Evolutionary conservation across 2,797 vertebrate species (phyloP).

Genomic region (Crocidura indochinensis): DNA sequence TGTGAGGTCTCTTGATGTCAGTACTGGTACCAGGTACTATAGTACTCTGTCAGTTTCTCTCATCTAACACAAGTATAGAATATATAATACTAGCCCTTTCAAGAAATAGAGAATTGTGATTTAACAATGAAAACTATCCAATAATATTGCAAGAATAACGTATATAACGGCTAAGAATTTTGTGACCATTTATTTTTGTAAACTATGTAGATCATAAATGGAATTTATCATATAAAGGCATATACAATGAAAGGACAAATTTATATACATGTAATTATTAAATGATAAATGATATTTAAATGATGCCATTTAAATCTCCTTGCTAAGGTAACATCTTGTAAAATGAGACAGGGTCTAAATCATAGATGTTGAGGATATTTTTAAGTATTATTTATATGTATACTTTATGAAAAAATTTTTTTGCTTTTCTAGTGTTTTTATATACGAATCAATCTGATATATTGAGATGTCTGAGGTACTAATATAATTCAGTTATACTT

Average conservation of each 20-base stretch:
- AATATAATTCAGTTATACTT: conserved; percentile 36
- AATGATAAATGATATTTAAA: neutral
- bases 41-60: neutral
- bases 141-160: neutral
- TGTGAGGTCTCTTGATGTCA: neutral
- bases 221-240: neutral
- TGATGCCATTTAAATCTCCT: neutral
- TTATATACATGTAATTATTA: neutral
- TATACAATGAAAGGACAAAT: conserved; percentile 11
- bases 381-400: neutral
- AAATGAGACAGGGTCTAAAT: neutral
- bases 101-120: neutral
- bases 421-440: conserved; percentile 5
- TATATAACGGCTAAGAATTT: neutral
- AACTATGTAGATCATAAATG: neutral
- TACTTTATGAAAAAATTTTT: neutral
- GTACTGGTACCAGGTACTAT: neutral
- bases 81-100: conserved; percentile 7
- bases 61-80: neutral
- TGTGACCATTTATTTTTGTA: neutral
- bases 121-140: neutral
- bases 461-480: neutral
- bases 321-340: neutral
- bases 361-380: conserved; percentile 44
- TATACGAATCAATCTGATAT: neutral